These are phyloP conservation scores for Philopedon plagiatum DNA, from an alignment of 2,888 invertebrate genomes.

Conservation along the genomic window DNA sequence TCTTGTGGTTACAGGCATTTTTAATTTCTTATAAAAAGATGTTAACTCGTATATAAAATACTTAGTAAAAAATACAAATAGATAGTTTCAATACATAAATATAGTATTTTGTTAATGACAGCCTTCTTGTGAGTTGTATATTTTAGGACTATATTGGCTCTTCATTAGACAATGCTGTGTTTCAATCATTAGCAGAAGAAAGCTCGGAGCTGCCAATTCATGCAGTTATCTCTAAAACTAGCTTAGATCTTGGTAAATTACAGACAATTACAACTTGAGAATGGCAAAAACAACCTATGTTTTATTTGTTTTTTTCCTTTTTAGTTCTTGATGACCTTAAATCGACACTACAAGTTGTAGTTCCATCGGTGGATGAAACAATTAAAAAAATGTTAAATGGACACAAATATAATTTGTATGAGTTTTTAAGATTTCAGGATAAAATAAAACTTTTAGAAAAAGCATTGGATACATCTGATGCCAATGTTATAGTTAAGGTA, in stretches of 20 bases:
- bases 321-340: slow-evolving; percentile 69
- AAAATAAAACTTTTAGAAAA: slow-evolving; percentile 82
- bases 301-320: too few species aligned
- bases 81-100: too few species aligned
- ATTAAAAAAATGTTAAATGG: slow-evolving; percentile 71
- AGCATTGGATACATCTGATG: slow-evolving; percentile 80
- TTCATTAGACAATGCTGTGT: slow-evolving; percentile 52
- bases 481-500: slow-evolving; percentile 82
- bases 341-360: slow-evolving; percentile 54
- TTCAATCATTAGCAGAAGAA: slow-evolving; percentile 58
- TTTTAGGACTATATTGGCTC: slow-evolving; percentile 14
- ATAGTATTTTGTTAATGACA: too few species aligned
- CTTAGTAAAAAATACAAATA: too few species aligned
- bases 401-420: slow-evolving; percentile 70
- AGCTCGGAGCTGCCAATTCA: slow-evolving; percentile 60
- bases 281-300: neutral
- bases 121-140: neutral
- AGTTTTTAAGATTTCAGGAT: slow-evolving; percentile 71
- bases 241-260: slow-evolving; percentile 58
- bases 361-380: slow-evolving; percentile 67
- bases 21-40: too few species aligned
- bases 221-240: slow-evolving; percentile 62
- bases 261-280: neutral
- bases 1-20: too few species aligned
- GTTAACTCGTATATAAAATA: too few species aligned